Evolutionary conservation across 2,888 invertebrate genomes (phyloP).

Genomic region (Euplagia quadripunctaria): DNA sequence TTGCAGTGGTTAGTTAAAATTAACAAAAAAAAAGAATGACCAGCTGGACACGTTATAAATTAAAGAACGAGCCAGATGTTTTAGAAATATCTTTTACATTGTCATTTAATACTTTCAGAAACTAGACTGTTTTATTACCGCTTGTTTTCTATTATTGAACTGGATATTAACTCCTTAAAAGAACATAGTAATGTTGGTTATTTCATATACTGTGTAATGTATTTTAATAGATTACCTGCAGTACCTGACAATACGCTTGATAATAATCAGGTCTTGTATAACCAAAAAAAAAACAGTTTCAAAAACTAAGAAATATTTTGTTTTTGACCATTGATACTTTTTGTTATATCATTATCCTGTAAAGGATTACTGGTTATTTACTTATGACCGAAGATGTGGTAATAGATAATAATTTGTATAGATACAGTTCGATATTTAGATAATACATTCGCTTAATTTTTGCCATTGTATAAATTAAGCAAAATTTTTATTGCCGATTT

Average conservation of each 20-base stretch:
- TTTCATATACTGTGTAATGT: too few relatives aligned
- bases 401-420: too few relatives aligned
- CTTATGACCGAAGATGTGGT: too few relatives aligned
- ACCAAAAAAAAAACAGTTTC: too few relatives aligned
- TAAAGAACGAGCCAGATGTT: background rate
- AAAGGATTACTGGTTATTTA: too few relatives aligned
- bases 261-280: too few relatives aligned
- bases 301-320: too few relatives aligned
- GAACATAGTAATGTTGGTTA: background rate
- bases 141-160: background rate
- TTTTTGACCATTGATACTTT: too few relatives aligned
- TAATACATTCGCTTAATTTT: background rate
- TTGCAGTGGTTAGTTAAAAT: conserved; percentile 4
- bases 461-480: background rate
- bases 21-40: conserved; percentile 4
- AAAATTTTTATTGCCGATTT: too few relatives aligned
- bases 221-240: background rate
- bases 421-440: background rate
- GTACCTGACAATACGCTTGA: background rate
- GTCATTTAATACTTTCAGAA: background rate
- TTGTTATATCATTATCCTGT: too few relatives aligned
- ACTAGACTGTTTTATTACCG: background rate
- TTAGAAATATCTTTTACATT: too few relatives aligned
- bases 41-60: background rate
- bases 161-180: background rate